Evolutionary conservation across 1,140 invertebrate species (phyloP), one percentile per base, ranked within the genome.

Genomic region (Zaprionus inermis): DNA sequence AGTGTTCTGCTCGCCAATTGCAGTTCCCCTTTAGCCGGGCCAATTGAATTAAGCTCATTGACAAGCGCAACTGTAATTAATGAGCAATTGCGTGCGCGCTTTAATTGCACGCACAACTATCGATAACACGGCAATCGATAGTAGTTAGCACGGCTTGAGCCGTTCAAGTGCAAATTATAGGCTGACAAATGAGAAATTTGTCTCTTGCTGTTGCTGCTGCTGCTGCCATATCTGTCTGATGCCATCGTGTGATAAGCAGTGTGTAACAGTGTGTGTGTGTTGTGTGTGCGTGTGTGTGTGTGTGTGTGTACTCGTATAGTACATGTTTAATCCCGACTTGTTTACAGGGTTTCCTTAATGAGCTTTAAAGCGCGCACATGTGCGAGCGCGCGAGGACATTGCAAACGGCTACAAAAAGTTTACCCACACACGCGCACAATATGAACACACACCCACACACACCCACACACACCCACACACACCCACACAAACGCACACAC

Each of bases 321-420:
- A 22, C 11, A 49, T 22, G 44, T 18, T 66, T 72, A 18, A 57
- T 49, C 3, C 44, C 32, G 6, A 28, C 32, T 58, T 63, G 67
- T 18, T 67, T 59, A 72, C 68, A 57, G 68, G 68, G 63, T 59
- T 64, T 67, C 11, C 70, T 58, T 56, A 58, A 66, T 72, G 34
- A 64, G 59, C 60, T 69, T 61, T 61, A 65, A 65, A 54, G 36
- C 38, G 46, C 28, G 30, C 46, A 63, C 30, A 34, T n/a, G 22
- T 14, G 18, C 54, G 16, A 20, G 44, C n/a, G 46, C 16, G 36
- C 18, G 9, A 46, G 49, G 28, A 18, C 38, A 71, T 30, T 22
- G 64, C 65, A 60, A 60, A 55, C 71, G 55, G 56, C 70, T 72
- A 54, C 56, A 60, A 68, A 66, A 67, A 72, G 34, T 68, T 59